These are phyloP conservation scores for Erebia epiphron DNA, from an alignment of 2,888 invertebrate species.

Conservation along the genomic window DNA sequence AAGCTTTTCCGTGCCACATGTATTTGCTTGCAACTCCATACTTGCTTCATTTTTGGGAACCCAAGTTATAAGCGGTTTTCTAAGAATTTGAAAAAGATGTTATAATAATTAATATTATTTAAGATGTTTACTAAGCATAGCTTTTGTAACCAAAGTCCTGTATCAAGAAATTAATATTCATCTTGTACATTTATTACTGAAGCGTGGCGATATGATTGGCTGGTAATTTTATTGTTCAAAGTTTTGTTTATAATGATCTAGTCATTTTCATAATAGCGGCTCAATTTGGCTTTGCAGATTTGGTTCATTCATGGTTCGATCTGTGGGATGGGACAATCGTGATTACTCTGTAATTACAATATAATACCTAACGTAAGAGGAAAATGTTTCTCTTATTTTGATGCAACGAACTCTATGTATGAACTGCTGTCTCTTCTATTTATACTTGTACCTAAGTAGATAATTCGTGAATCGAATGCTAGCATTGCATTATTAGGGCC, in stretches of 20 bases:
- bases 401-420: too few species aligned
- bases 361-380: neutral
- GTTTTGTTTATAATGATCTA: constrained; percentile 41
- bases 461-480: too few species aligned
- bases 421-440: too few species aligned
- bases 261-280: constrained; percentile 45
- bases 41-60: too few species aligned
- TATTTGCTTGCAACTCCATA: too few species aligned
- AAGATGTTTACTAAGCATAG: neutral
- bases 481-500: too few species aligned
- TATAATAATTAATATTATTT: too few species aligned
- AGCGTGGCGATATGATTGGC: constrained; percentile 21
- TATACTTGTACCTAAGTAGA: too few species aligned
- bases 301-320: constrained; percentile 44
- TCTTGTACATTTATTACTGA: constrained; percentile 23
- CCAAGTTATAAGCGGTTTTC: too few species aligned
- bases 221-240: constrained; percentile 52
- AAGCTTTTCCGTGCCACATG: too few species aligned
- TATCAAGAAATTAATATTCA: constrained; percentile 20
- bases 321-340: constrained; percentile 44
- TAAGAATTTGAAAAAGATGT: too few species aligned
- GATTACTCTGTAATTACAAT: constrained; percentile 36
- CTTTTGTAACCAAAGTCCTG: neutral
- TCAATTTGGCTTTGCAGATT: constrained; percentile 36
- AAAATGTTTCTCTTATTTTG: neutral